phyloP scores from a whole-genome alignment of 2,797 vertebrate species.

The Monodelphis domestica region DNA sequence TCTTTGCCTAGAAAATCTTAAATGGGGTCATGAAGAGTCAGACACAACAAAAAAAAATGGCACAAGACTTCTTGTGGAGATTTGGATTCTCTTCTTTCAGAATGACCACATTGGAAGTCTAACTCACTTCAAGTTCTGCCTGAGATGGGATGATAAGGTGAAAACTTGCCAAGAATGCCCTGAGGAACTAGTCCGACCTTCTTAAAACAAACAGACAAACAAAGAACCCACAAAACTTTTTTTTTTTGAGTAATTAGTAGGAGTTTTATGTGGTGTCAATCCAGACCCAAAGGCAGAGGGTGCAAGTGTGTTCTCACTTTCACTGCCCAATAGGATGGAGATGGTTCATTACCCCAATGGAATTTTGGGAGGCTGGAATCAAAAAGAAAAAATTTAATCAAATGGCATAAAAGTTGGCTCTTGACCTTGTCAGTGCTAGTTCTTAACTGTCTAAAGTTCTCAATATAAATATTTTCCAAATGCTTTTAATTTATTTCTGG shows the following conservation, averaged over 20 bases:
- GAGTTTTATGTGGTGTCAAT: not conserved
- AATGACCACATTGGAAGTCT: not conserved
- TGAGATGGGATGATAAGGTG: not conserved
- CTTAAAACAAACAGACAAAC: not conserved
- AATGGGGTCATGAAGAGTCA: too few species aligned
- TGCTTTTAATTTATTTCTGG: not conserved
- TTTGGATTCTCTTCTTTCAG: not conserved
- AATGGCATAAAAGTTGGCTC: not conserved
- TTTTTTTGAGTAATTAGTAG: not conserved
- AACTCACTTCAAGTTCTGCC: not conserved
- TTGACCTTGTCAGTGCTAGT: not conserved
- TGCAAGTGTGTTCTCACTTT: not conserved
- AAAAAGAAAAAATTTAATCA: not conserved
- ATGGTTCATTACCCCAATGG: not conserved
- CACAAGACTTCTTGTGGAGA: too few species aligned
- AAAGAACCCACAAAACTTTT: not conserved
- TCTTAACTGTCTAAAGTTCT: not conserved
- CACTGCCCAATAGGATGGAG: not conserved
- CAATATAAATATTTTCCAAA: not conserved
- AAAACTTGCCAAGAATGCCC: not conserved
- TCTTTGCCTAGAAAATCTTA: too few species aligned
- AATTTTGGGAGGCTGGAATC: not conserved
- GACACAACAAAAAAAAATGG: too few species aligned
- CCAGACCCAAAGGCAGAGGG: not conserved
- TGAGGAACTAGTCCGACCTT: not conserved